Evolutionary conservation across 2,113 vertebrate genomes (phyloP), one percentile per base, ranked within the genome.

Genomic region (Myocastor coypus): DNA sequence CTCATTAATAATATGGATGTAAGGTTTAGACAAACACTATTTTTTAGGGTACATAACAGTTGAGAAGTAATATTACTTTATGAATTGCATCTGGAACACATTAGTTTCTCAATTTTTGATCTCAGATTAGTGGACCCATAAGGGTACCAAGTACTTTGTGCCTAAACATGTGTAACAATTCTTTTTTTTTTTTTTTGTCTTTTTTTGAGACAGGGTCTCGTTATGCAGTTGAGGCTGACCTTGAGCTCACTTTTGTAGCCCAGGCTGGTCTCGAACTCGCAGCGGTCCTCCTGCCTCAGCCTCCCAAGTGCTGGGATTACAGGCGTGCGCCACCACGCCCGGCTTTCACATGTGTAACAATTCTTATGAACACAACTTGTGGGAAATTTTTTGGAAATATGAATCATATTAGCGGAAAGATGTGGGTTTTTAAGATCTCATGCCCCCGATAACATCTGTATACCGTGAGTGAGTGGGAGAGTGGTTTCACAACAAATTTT

Each of bases 341-440:
- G n/a, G n/a, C n/a, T n/a, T n/a, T n/a, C n/a, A 93, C 37, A 86
- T 83, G 57, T 96, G 86, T 52, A 80, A 63, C 3, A 73, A 89
- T 92, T 92, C 10, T 11, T 85, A 20, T 71, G 68, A 26, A 91
- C 7, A 88, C 17, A 90, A 92, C 87, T 68, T 89, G 7, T 84
- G 64, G 42, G 46, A 59, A 94, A 80, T 71, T 90, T 71, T 81
- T 42, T 20, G 26, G 3, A 52, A 71, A 80, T 3, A 30, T 40
- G 57, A 88, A 91, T 12, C 32, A 64, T 89, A 9, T 92, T 22
- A 30, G 20, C 92, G 89, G 34, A 61, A 91, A 85, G 16, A 26
- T 66, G 37, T 91, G 16, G 24, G 0, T 63, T 84, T 71, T 96
- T 95, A 88, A 78, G 32, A 94, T 10, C 4, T 91, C 87, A 75